Conservation (phyloP, 2,113 vertebrate species). For the Thomomys bottae region DNA sequence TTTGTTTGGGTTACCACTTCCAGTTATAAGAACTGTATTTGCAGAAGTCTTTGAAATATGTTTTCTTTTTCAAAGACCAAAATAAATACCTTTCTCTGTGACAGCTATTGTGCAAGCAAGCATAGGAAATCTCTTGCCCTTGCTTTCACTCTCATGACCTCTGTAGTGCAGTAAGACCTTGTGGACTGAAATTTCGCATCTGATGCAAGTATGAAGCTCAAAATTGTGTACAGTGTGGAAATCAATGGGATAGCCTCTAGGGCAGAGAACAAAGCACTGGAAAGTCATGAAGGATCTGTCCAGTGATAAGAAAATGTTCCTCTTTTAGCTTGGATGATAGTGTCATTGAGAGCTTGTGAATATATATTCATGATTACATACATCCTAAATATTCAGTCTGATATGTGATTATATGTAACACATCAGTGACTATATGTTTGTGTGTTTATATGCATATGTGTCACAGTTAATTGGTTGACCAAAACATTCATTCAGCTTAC, state of each 20-base stretch:
- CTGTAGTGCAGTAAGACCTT: not conserved
- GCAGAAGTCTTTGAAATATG: not conserved
- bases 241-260: not conserved
- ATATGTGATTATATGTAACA: not conserved
- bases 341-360: not conserved
- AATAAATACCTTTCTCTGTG: not conserved
- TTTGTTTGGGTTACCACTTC: slow-evolving; percentile 11
- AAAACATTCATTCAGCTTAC: not conserved
- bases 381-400: too few relatives aligned
- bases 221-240: not conserved
- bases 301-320: not conserved
- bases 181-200: not conserved
- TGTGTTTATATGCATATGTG: not conserved
- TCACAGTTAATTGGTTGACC: not conserved
- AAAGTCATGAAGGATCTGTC: not conserved
- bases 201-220: not conserved
- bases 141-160: not conserved
- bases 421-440: not conserved
- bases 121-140: slow-evolving; percentile 5
- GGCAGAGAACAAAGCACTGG: not conserved
- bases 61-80: slow-evolving; percentile 17
- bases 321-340: not conserved
- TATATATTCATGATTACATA: too few relatives aligned
- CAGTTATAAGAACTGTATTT: slow-evolving; percentile 2
- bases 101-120: too few relatives aligned